Percentiles rank a stretch among this genome's conserved stretches.
Evolutionary conservation across 2,888 invertebrate species (phyloP).

Genomic region (Uropetala carovei): DNA sequence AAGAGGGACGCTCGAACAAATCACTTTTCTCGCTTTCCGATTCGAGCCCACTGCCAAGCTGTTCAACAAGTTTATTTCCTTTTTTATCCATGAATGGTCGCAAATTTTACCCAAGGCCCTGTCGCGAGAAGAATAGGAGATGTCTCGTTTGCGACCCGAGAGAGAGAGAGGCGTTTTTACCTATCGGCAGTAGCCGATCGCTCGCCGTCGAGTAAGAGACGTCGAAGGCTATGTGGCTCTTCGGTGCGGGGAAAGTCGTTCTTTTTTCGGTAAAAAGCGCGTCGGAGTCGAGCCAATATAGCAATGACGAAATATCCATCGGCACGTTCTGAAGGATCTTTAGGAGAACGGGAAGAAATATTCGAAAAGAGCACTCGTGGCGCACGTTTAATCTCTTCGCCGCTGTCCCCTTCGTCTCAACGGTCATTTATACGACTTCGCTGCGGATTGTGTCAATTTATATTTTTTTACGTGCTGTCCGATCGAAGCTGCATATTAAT

Average conservation of each 20-base stretch:
- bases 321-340: too few species aligned
- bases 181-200: too few species aligned
- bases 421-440: slow-evolving; percentile 2
- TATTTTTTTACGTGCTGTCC: slow-evolving; percentile 48
- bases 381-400: too few species aligned
- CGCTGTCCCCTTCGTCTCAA: background rate
- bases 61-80: background rate
- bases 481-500: background rate
- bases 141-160: background rate
- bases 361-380: too few species aligned
- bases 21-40: slow-evolving; percentile 37
- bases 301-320: too few species aligned
- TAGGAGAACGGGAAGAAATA: too few species aligned
- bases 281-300: too few species aligned
- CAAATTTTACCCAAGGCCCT: slow-evolving; percentile 11
- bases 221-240: too few species aligned
- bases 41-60: slow-evolving; percentile 34
- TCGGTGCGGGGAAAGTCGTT: too few species aligned
- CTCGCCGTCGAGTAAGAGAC: too few species aligned
- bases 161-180: background rate
- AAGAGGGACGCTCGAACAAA: too few species aligned
- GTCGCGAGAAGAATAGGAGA: slow-evolving; percentile 1
- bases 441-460: slow-evolving; percentile 36
- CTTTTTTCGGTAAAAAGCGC: too few species aligned
- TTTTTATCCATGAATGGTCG: background rate